phyloP scores from a whole-genome alignment of 2,888 invertebrate species.

The Julus scandinavius region DNA sequence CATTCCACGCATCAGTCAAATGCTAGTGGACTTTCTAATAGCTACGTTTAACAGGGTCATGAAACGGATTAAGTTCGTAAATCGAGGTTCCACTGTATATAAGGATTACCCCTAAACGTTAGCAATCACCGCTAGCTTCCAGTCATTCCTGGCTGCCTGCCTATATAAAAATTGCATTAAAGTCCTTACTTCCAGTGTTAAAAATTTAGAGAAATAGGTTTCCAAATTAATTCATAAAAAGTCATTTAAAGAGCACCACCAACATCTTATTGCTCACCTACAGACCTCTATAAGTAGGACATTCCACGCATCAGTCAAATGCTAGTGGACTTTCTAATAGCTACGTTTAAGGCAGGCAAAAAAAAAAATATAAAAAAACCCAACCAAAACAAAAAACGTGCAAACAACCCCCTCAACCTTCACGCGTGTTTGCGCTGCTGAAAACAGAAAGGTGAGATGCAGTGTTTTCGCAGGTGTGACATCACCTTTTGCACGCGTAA shows the following conservation, averaged over 20 bases:
- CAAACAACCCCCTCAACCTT: slow-evolving; percentile 9
- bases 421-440: slow-evolving; percentile 3
- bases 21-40: background rate
- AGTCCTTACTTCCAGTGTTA: too few species aligned
- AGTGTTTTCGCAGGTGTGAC: slow-evolving; percentile 31
- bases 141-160: background rate
- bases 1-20: background rate
- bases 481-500: slow-evolving; percentile 50
- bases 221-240: too few species aligned
- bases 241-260: too few species aligned
- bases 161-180: too few species aligned
- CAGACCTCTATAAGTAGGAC: background rate
- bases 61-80: too few species aligned
- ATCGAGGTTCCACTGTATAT: too few species aligned
- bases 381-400: too few species aligned
- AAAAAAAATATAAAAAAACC: too few species aligned
- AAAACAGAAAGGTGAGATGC: slow-evolving; percentile 44
- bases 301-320: background rate
- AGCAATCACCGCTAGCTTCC: background rate
- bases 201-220: too few species aligned
- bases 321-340: background rate
- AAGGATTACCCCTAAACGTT: background rate
- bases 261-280: too few species aligned
- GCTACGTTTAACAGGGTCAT: background rate
- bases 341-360: background rate